Conservation (phyloP, 2,113 vertebrate species). For the Atlantisia rogersi region DNA sequence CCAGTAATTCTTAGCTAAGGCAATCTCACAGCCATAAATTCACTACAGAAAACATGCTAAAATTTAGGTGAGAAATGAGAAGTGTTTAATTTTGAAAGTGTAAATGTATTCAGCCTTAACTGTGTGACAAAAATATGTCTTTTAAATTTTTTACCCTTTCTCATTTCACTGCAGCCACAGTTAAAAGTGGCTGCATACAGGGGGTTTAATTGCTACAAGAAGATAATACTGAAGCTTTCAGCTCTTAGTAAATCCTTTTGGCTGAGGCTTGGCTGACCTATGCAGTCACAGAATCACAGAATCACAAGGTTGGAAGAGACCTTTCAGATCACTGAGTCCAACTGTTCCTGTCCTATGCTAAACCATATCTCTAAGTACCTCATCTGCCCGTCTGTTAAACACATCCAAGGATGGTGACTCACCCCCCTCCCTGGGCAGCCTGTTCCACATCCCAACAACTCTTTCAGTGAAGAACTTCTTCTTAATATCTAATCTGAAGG, state of each 20-base stretch:
- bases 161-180: neutral
- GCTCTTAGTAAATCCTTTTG: neutral
- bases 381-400: too few species aligned
- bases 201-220: neutral
- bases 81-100: constrained; percentile 34
- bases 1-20: neutral
- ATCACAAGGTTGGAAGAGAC: too few species aligned
- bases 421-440: too few species aligned
- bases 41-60: neutral
- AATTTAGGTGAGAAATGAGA: constrained; percentile 21
- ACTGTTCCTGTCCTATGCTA: too few species aligned
- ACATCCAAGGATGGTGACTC: too few species aligned
- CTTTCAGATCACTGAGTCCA: too few species aligned
- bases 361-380: too few species aligned
- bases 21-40: constrained; percentile 38
- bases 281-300: too few species aligned
- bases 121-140: constrained; percentile 7
- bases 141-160: neutral
- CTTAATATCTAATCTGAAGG: too few species aligned
- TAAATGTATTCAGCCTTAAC: constrained; percentile 27
- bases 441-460: too few species aligned
- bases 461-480: too few species aligned
- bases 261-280: neutral
- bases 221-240: neutral
- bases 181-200: neutral